Evolutionary conservation across 2,797 vertebrate species (phyloP).

Genomic region (Sandelia bainsii): DNA sequence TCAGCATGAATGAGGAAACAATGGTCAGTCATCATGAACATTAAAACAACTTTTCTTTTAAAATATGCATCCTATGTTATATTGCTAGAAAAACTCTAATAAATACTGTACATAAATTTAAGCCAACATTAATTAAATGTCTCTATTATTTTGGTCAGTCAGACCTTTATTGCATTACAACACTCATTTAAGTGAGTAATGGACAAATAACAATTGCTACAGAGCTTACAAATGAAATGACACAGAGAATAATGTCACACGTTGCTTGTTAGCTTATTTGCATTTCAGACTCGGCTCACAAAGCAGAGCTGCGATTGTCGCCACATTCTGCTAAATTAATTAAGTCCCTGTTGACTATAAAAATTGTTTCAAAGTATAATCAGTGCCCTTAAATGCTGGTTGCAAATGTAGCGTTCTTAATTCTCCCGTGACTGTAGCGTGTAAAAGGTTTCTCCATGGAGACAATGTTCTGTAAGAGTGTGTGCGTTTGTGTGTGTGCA

Average conservation of each 20-base stretch:
- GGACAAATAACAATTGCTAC: slow-evolving; percentile 29
- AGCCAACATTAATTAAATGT: neutral
- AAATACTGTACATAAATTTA: neutral
- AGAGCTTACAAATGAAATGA: slow-evolving; percentile 49
- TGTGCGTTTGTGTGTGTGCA: slow-evolving; percentile 7
- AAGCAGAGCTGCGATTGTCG: slow-evolving; percentile 46
- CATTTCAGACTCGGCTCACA: slow-evolving; percentile 55
- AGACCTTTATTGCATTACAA: slow-evolving; percentile 25
- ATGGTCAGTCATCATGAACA: neutral
- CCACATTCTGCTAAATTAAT: slow-evolving; percentile 60
- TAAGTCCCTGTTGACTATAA: slow-evolving; percentile 53
- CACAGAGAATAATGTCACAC: slow-evolving; percentile 54
- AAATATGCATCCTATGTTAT: neutral
- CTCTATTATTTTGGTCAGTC: slow-evolving; percentile 9
- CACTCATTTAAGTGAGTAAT: slow-evolving; percentile 37
- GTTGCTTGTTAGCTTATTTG: slow-evolving; percentile 57
- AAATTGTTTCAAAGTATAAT: slow-evolving; percentile 45
- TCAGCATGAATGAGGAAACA: neutral
- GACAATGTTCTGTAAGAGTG: slow-evolving; percentile 24
- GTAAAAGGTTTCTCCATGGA: slow-evolving; percentile 50
- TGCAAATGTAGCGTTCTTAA: slow-evolving; percentile 44
- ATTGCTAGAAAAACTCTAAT: neutral
- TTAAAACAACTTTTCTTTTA: neutral
- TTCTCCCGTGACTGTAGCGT: slow-evolving; percentile 43
- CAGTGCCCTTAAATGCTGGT: slow-evolving; percentile 50